phyloP scores from a whole-genome alignment of 2,113 vertebrate species.

The Ceyx melanurus region DNA sequence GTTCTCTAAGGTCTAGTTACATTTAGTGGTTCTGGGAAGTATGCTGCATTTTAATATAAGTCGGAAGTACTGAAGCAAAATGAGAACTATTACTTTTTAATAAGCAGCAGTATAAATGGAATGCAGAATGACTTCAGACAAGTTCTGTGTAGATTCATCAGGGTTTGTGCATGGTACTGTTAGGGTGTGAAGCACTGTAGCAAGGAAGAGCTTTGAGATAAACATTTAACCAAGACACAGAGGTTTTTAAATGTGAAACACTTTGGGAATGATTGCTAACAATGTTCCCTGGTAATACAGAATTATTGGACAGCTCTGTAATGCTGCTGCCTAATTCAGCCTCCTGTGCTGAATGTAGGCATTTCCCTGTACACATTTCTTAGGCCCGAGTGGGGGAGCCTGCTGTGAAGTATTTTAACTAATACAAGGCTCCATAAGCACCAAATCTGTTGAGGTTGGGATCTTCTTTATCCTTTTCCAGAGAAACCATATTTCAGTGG shows the following conservation, averaged over 20 bases:
- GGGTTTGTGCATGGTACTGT: not conserved
- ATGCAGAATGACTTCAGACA: not conserved
- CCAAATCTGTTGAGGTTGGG: not conserved
- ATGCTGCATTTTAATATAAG: not conserved
- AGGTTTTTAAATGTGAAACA: not conserved
- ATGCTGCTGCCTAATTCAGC: not conserved
- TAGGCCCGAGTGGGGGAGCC: not conserved
- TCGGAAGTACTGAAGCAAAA: not conserved
- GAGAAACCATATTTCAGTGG: not conserved
- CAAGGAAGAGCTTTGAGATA: not conserved
- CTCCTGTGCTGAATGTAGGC: not conserved
- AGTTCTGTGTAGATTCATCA: not conserved
- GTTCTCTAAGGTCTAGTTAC: not conserved
- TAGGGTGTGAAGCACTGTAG: not conserved
- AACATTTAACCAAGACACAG: not conserved
- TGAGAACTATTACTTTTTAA: not conserved
- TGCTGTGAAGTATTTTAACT: not conserved
- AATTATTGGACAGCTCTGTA: not conserved
- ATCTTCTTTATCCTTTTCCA: not conserved
- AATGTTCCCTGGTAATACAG: not conserved
- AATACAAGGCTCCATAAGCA: not conserved
- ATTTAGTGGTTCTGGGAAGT: not conserved
- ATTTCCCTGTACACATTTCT: not conserved
- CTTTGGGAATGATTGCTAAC: not conserved
- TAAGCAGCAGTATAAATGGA: not conserved